Conservation (phyloP, 2,113 vertebrate species). For the Pterocles orientalis region DNA sequence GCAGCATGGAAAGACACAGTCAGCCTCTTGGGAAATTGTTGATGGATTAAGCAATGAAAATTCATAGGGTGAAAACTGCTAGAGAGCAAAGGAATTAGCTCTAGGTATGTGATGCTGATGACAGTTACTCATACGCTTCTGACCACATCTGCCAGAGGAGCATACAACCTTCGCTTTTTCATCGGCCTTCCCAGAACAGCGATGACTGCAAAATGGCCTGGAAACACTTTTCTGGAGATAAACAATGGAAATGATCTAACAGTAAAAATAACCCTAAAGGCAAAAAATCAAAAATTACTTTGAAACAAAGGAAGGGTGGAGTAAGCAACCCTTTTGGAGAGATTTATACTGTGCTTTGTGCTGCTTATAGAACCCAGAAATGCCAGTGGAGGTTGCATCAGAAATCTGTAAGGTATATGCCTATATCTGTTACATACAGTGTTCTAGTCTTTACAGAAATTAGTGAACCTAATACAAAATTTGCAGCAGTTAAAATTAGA, state of each 20-base stretch:
- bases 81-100: not conserved
- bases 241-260: constrained; percentile 51
- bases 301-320: constrained; percentile 60
- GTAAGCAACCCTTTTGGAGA: not conserved
- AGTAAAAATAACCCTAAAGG: constrained; percentile 42
- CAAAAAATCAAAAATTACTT: not conserved
- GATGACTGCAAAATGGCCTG: not conserved
- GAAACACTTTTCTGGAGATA: constrained; percentile 30
- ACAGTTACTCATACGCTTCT: not conserved
- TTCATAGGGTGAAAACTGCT: not conserved
- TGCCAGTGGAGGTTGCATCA: not conserved
- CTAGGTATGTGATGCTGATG: not conserved
- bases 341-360: not conserved
- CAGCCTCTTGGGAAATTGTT: not conserved
- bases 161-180: not conserved
- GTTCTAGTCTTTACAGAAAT: not conserved
- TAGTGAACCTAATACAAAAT: not conserved
- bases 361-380: not conserved
- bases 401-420: not conserved
- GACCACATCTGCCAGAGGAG: not conserved
- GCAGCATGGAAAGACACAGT: not conserved
- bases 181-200: not conserved
- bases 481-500: not conserved
- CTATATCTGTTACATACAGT: not conserved
- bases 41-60: constrained; percentile 5